A percentile compares a stretch with the other conserved stretches of the same genome.
Conservation (phyloP, 2,888 invertebrate genomes). For the Mystacides longicornis region DNA sequence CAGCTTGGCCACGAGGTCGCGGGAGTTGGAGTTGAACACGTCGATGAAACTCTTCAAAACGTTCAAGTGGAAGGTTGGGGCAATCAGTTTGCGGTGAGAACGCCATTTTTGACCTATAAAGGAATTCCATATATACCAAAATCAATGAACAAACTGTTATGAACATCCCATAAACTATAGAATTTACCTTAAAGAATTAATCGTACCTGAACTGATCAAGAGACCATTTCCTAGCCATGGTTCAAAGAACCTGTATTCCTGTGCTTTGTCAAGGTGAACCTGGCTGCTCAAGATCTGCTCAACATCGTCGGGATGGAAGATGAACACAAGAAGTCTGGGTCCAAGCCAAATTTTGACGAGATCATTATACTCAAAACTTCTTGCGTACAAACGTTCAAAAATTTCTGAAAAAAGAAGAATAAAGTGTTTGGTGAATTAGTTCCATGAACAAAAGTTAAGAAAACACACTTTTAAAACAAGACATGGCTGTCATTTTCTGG, state of each 20-base stretch:
- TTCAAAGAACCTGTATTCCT: slow-evolving; percentile 72
- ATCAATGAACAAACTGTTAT: background rate
- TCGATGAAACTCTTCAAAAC: slow-evolving; percentile 81
- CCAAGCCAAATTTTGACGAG: slow-evolving; percentile 69
- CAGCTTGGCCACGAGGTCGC: slow-evolving; percentile 64
- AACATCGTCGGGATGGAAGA: slow-evolving; percentile 69
- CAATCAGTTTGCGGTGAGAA: slow-evolving; percentile 76
- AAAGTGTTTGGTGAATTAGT: background rate
- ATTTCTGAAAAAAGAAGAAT: slow-evolving; percentile 49
- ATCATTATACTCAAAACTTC: slow-evolving; percentile 49
- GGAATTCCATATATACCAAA: background rate
- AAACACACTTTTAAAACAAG: too few relatives aligned
- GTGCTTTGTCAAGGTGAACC: slow-evolving; percentile 72
- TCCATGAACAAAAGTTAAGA: too few relatives aligned
- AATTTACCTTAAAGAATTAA: too few relatives aligned
- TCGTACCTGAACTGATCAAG: slow-evolving; percentile 69
- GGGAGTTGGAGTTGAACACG: slow-evolving; percentile 76
- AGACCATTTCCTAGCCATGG: slow-evolving; percentile 81
- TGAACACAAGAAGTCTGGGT: slow-evolving; percentile 64
- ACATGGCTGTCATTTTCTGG: too few relatives aligned
- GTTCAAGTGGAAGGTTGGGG: slow-evolving; percentile 83
- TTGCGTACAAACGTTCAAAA: slow-evolving; percentile 53
- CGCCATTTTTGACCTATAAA: slow-evolving; percentile 75
- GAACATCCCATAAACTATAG: too few relatives aligned
- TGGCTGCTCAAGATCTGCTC: slow-evolving; percentile 73